phyloP scores from a whole-genome alignment of 2,888 invertebrate species.

The Mesochorus sp. region DNA sequence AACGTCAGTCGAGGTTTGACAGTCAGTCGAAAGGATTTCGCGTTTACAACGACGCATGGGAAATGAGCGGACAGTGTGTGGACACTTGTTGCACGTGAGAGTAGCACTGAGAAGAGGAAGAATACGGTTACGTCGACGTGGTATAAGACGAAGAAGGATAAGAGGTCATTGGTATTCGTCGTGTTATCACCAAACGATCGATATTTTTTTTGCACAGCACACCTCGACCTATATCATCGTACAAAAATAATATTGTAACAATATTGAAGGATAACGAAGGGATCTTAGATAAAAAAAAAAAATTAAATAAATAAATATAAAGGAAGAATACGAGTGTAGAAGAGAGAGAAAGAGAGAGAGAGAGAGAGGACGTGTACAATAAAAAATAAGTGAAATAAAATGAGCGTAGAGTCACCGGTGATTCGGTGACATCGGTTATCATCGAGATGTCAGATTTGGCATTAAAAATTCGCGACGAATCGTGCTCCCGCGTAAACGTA shows the following conservation, averaged over 20 bases:
- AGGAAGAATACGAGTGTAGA: not conserved
- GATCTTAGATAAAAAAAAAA: not conserved
- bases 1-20: not conserved
- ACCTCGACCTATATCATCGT: not conserved
- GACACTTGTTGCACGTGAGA: slow-evolving; percentile 67
- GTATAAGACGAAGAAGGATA: slow-evolving; percentile 57
- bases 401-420: slow-evolving; percentile 34
- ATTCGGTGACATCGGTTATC: slow-evolving; percentile 56
- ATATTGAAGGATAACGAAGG: not conserved
- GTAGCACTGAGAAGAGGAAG: slow-evolving; percentile 55
- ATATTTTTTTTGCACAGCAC: not conserved
- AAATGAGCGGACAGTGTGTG: slow-evolving; percentile 64
- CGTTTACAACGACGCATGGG: slow-evolving; percentile 59
- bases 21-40: slow-evolving; percentile 20
- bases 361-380: not conserved
- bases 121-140: slow-evolving; percentile 55
- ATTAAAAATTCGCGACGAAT: slow-evolving; percentile 31
- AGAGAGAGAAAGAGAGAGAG: not conserved
- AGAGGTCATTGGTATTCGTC: slow-evolving; percentile 31
- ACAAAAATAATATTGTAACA: slow-evolving; percentile 23
- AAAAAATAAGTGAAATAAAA: slow-evolving; percentile 34
- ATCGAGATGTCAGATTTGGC: slow-evolving; percentile 57
- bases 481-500: not conserved
- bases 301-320: not conserved
- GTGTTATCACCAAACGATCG: slow-evolving; percentile 15